These are phyloP conservation scores for Polydrusus pterygomalis DNA, from an alignment of 2,888 invertebrate species.

Conservation along the genomic window DNA sequence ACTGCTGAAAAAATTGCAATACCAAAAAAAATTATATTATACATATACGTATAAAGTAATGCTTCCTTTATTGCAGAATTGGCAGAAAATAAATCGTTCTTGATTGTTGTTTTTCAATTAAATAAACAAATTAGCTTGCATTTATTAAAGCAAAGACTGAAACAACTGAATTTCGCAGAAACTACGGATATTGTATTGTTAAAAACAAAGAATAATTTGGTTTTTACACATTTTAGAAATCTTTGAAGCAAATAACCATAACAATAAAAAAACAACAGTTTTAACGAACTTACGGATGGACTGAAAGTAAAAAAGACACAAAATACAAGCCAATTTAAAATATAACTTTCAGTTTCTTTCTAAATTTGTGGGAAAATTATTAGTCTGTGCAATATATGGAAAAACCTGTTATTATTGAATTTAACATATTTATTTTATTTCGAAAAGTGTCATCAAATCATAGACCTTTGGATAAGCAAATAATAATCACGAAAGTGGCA, in stretches of 20 bases:
- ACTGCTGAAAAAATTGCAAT: constrained; percentile 5
- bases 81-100: constrained; percentile 21
- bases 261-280: background rate
- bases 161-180: constrained; percentile 11
- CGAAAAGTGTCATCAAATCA: too few relatives aligned
- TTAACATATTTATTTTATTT: too few relatives aligned
- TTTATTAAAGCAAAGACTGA: constrained; percentile 17
- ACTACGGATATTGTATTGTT: constrained; percentile 10
- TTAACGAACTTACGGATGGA: too few relatives aligned
- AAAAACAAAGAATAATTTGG: constrained; percentile 1
- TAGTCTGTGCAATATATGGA: too few relatives aligned
- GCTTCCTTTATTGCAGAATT: constrained; percentile 25
- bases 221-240: constrained; percentile 6
- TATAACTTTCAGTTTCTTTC: too few relatives aligned
- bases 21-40: constrained; percentile 7
- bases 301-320: too few relatives aligned
- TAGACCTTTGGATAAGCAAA: too few relatives aligned
- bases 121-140: constrained; percentile 24
- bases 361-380: too few relatives aligned
- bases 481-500: too few relatives aligned
- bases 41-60: background rate
- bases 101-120: constrained; percentile 30
- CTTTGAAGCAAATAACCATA: background rate
- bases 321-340: too few relatives aligned
- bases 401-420: too few relatives aligned